These are phyloP conservation scores for Pardosa pseudoannulata DNA, from an alignment of 2,888 invertebrate genomes.

Conservation along the genomic window DNA sequence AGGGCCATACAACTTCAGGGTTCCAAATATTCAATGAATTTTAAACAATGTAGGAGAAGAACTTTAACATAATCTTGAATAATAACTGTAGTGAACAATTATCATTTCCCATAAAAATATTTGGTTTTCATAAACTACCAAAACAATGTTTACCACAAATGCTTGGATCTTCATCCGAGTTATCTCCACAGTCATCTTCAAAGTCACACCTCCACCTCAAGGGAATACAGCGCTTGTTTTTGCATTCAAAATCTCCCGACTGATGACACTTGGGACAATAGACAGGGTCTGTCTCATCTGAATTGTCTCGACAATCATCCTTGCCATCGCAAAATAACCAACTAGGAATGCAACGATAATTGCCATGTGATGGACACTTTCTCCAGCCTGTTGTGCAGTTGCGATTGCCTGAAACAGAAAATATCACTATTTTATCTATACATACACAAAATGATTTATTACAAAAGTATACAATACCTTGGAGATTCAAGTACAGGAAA, in stretches of 20 bases:
- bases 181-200: slow-evolving; percentile 96
- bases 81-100: slow-evolving; percentile 97
- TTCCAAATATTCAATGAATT: too few species aligned
- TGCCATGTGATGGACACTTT: slow-evolving; percentile 88
- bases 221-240: slow-evolving; percentile 91
- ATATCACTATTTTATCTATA: too few species aligned
- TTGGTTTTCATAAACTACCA: slow-evolving; percentile 95
- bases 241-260: slow-evolving; percentile 94
- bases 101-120: slow-evolving; percentile 91
- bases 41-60: slow-evolving; percentile 84
- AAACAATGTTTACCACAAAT: slow-evolving; percentile 83
- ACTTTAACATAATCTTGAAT: slow-evolving; percentile 96
- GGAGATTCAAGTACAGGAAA: too few species aligned
- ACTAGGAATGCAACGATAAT: slow-evolving; percentile 76
- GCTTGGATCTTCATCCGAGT: slow-evolving; percentile 89
- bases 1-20: too few species aligned
- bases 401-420: slow-evolving; percentile 82
- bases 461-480: too few species aligned
- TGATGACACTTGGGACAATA: slow-evolving; percentile 93
- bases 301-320: slow-evolving; percentile 78
- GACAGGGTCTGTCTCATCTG: slow-evolving; percentile 82
- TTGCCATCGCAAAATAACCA: slow-evolving; percentile 83
- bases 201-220: slow-evolving; percentile 95
- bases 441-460: too few species aligned
- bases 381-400: slow-evolving; percentile 98